Evolutionary conservation across 1,140 invertebrate genomes (phyloP).

Genomic region (Varroa destructor): DNA sequence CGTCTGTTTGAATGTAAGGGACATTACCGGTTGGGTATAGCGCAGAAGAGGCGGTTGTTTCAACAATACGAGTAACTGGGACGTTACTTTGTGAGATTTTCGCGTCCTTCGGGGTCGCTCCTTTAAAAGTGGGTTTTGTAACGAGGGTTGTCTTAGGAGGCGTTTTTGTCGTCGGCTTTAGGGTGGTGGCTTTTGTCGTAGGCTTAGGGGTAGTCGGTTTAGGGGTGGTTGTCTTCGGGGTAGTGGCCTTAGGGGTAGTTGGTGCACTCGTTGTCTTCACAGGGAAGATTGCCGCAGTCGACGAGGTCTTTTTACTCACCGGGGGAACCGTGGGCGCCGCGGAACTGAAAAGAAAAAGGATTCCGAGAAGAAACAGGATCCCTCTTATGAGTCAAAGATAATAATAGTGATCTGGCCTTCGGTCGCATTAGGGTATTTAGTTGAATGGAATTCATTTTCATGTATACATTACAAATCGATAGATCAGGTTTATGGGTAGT

Average conservation of each 20-base stretch:
- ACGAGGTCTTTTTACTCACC: neutral
- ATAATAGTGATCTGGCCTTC: neutral
- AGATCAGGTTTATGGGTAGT: no score
- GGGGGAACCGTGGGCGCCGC: no score
- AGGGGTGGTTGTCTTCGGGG: neutral
- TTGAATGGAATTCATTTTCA: no score
- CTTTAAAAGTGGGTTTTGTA: neutral
- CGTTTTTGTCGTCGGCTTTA: neutral
- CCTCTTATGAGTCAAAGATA: neutral
- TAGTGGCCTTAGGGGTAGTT: neutral
- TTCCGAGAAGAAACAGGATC: no score
- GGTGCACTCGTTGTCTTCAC: slow-evolving; percentile 11
- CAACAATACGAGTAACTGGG: slow-evolving; percentile 6
- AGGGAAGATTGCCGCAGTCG: slow-evolving; percentile 9
- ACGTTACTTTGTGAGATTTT: slow-evolving; percentile 12
- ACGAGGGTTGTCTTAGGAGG: neutral
- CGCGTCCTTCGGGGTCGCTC: neutral
- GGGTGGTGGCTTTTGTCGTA: neutral
- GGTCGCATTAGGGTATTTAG: no score
- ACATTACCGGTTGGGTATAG: slow-evolving; percentile 18
- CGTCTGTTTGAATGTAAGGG: neutral
- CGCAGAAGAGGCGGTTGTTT: neutral
- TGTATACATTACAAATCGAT: no score
- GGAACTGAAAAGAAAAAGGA: no score
- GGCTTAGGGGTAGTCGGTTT: neutral